Conservation (phyloP, 2,113 vertebrate genomes). For the Gobius niger region DNA sequence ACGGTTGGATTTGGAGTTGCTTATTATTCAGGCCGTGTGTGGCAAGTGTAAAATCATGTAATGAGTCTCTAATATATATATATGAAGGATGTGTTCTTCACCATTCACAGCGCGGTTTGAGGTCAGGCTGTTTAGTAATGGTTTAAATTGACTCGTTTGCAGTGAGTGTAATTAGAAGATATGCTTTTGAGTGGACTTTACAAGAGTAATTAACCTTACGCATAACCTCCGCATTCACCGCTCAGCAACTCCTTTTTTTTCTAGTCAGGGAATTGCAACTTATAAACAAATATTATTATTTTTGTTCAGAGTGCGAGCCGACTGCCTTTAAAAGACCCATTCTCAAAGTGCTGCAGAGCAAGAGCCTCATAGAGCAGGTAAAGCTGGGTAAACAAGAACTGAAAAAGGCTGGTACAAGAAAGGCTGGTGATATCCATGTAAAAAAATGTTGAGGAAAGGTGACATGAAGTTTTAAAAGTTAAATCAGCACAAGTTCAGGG, state of each 20-base stretch:
- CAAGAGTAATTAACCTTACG: background rate
- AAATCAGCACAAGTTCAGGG: background rate
- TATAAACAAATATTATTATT: conserved; percentile 44
- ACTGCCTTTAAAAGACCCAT: conserved; percentile 13
- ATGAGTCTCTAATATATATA: background rate
- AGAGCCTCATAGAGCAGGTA: background rate
- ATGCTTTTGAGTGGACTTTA: conserved; percentile 3
- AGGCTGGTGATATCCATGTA: background rate
- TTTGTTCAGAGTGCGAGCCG: conserved; percentile 31
- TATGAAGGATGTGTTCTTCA: background rate
- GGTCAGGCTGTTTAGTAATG: background rate
- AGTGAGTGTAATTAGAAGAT: conserved; percentile 30
- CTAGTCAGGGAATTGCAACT: conserved; percentile 18
- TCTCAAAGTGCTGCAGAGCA: conserved; percentile 8
- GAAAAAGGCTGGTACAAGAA: conserved; percentile 8
- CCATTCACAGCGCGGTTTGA: background rate
- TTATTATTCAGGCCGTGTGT: background rate
- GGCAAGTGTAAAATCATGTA: background rate
- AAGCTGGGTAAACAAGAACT: background rate
- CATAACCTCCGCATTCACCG: conserved; percentile 13
- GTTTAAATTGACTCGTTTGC: conserved; percentile 21
- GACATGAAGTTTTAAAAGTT: background rate
- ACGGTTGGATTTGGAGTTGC: background rate
- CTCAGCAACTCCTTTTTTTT: conserved; percentile 11
- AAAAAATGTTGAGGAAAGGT: conserved; percentile 8